A percentile compares a stretch with the other conserved stretches of the same genome.
phyloP scores from a whole-genome alignment of 2,888 invertebrate genomes.

The Hedya salicella region DNA sequence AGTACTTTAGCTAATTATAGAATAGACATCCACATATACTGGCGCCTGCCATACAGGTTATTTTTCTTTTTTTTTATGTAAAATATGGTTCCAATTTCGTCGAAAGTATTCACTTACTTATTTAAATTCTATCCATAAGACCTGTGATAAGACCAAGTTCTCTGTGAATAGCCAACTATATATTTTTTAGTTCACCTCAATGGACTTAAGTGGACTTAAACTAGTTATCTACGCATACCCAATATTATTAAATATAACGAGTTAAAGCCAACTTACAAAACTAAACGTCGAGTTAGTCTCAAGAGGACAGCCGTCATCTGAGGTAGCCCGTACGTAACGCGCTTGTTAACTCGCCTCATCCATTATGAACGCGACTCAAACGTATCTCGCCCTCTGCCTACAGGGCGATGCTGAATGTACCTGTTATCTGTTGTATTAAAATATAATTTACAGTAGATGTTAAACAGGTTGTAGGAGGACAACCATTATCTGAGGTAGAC shows the following conservation, averaged over 20 bases:
- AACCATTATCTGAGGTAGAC: constrained; percentile 61
- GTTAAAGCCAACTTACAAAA: constrained; percentile 50
- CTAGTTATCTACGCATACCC: not conserved
- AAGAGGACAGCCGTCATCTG: constrained; percentile 60
- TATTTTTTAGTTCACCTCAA: too few relatives aligned
- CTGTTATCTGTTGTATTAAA: not conserved
- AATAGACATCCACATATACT: too few relatives aligned
- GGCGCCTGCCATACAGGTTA: too few relatives aligned
- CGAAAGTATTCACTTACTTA: too few relatives aligned
- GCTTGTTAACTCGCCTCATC: constrained; percentile 84
- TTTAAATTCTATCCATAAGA: too few relatives aligned
- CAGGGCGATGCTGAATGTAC: constrained; percentile 54
- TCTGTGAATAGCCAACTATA: too few relatives aligned
- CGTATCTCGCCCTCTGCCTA: constrained; percentile 61
- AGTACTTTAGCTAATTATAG: too few relatives aligned
- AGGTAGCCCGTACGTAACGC: constrained; percentile 59
- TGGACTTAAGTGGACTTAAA: not conserved
- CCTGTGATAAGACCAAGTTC: too few relatives aligned
- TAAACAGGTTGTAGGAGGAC: too few relatives aligned
- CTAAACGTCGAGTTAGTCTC: constrained; percentile 51
- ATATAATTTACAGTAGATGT: not conserved
- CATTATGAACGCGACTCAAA: constrained; percentile 83
- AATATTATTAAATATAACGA: constrained; percentile 6
- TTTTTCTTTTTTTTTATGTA: too few relatives aligned
- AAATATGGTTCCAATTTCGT: too few relatives aligned